Evolutionary conservation across 2,113 vertebrate genomes (phyloP).

Genomic region (Burhinus oedicnemus): DNA sequence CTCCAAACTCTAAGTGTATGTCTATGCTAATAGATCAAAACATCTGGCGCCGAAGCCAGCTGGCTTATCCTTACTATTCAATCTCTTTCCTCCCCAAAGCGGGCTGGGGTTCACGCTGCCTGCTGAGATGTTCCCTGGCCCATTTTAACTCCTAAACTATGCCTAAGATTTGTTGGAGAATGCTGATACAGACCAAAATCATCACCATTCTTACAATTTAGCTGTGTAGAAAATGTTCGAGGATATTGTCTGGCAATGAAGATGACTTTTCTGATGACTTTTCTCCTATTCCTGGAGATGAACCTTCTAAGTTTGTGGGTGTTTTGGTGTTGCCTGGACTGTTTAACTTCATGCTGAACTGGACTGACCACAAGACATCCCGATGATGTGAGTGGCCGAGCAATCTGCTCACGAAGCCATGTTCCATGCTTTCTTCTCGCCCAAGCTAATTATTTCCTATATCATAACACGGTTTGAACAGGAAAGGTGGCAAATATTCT

Average conservation of each 20-base stretch:
- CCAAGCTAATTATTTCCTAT: background rate
- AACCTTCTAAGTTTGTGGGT: background rate
- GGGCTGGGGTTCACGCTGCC: background rate
- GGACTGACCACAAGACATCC: background rate
- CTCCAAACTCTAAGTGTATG: background rate
- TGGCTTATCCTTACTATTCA: background rate
- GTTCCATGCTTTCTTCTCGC: background rate
- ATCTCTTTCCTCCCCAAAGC: background rate
- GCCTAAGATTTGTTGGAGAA: background rate
- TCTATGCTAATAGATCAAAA: background rate
- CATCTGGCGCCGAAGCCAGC: background rate
- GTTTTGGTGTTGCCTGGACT: background rate
- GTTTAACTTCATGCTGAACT: background rate
- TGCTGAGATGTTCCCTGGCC: background rate
- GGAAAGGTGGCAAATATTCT: background rate
- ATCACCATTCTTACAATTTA: background rate
- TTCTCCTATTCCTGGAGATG: background rate
- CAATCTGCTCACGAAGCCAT: accelerated
- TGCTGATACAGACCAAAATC: background rate
- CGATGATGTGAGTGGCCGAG: background rate
- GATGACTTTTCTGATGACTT: background rate
- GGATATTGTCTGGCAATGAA: background rate
- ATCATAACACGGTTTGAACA: background rate
- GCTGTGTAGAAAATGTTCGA: background rate
- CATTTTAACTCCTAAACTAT: background rate